Evolutionary conservation across 2,113 vertebrate species (phyloP).

Genomic region (Sakesphorus luctuosus): DNA sequence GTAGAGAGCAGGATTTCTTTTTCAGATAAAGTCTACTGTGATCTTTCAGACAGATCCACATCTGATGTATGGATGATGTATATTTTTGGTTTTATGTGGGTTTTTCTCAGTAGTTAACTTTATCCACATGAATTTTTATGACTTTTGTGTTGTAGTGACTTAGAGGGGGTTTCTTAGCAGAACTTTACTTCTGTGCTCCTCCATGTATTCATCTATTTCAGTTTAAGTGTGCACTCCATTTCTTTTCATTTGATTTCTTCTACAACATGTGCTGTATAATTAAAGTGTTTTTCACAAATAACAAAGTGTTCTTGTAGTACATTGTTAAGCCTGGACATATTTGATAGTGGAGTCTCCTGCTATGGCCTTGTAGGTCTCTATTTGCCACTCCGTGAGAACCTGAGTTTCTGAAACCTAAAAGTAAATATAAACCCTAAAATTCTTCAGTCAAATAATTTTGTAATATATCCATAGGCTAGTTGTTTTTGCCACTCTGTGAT

Average conservation of each 20-base stretch:
- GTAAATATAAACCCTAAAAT: neutral
- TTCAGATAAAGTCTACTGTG: neutral
- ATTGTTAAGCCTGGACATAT: neutral
- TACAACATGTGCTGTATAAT: neutral
- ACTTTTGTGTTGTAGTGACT: neutral
- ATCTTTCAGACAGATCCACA: neutral
- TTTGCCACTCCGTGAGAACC: neutral
- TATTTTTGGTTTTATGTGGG: constrained; percentile 8
- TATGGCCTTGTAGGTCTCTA: neutral
- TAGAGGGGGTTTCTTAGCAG: neutral
- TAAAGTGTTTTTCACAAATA: neutral
- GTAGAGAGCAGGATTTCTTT: neutral
- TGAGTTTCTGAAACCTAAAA: neutral
- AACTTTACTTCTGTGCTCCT: neutral
- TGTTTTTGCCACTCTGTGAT: neutral
- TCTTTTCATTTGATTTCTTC: neutral
- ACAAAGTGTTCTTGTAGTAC: neutral
- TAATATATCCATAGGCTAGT: neutral
- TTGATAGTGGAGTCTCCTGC: neutral
- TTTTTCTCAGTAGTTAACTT: constrained; percentile 14
- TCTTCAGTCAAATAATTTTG: neutral
- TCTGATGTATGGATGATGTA: neutral
- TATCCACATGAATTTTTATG: neutral
- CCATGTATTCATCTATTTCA: neutral
- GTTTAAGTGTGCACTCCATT: neutral